Evolutionary conservation across 2,113 vertebrate species (phyloP).

Genomic region (Lepus europaeus): DNA sequence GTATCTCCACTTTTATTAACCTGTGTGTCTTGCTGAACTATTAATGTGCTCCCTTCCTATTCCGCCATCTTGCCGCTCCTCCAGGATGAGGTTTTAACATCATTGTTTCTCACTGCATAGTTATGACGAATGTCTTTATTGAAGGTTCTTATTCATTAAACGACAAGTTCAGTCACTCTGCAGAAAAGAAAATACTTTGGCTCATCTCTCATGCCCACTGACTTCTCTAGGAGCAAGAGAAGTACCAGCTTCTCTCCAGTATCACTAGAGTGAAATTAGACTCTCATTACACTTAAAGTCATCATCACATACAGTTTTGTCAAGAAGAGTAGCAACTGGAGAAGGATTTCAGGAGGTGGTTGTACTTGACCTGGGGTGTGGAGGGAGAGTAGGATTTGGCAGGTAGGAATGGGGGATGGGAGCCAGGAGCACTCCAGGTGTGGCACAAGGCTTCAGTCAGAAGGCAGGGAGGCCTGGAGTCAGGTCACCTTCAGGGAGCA

Average conservation of each 20-base stretch:
- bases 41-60: too few relatives aligned
- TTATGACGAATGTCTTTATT: neutral
- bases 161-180: neutral
- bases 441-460: neutral
- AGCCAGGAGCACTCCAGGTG: neutral
- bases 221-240: conserved; percentile 22
- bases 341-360: neutral
- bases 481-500: neutral
- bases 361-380: neutral
- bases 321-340: neutral
- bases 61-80: too few relatives aligned
- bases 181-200: neutral
- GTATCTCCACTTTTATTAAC: too few relatives aligned
- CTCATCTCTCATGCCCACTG: neutral
- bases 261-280: too few relatives aligned
- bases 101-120: conserved; percentile 12
- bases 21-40: too few relatives aligned
- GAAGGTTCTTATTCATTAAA: conserved; percentile 46
- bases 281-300: conserved; percentile 12
- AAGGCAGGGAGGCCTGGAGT: neutral
- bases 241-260: conserved; percentile 18
- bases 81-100: conserved; percentile 28
- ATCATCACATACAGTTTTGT: neutral
- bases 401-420: neutral
- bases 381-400: conserved; percentile 6